Base-by-base conservation (phyloP, 2,113 vertebrate genomes). In the Tapirus terrestris region DNA sequence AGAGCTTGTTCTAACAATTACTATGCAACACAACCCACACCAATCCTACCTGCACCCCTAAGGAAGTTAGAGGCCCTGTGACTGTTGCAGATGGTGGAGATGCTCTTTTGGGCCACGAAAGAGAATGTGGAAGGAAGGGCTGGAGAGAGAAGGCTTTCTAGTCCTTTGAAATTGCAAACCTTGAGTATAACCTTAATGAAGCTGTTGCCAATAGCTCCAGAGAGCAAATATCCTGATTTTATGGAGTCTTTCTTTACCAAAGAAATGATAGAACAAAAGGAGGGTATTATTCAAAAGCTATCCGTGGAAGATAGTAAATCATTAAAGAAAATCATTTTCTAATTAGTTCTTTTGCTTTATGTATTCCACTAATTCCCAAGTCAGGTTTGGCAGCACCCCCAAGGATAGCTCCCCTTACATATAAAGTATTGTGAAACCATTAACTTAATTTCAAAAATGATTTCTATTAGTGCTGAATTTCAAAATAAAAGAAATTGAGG, bases 401-500 rank as follows among this genome's bases (percentile, higher is more conserved):
- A 48, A 48, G 39, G 9, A 72, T 84, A 72, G 45, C 43, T 79
- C n/a, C n/a, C 72, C n/a, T 56, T 56, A 56, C 6, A 53, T 43
- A 65, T 53, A 63, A 76, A 77, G 17, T 36, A 77, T 39, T 72
- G 5, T 65, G 29, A 89, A 89, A 63, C n/a, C 11, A 48, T 58
- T 76, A 77, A 77, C 56, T 88, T 89, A 92, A 77, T 56, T 89
- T 95, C 89, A 89, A 58, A 63, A 84, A 39, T 95, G 58, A 77
- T 79, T 77, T 92, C 63, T 51, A 45, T 67, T 23, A 31, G 14
- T 79, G 77, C 61, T 72, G 39, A 91, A 72, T 91, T 95, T 21
- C n/a, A 86, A 91, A 80, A 72, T 79, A 53, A 53, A 53, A 53
- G 18, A 70, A 39, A 51, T 45, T 79, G 27, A 10, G 68, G n/a